These are phyloP conservation scores for Sarcophaga caerulescens DNA, from an alignment of 2,888 invertebrate genomes.

Conservation along the genomic window DNA sequence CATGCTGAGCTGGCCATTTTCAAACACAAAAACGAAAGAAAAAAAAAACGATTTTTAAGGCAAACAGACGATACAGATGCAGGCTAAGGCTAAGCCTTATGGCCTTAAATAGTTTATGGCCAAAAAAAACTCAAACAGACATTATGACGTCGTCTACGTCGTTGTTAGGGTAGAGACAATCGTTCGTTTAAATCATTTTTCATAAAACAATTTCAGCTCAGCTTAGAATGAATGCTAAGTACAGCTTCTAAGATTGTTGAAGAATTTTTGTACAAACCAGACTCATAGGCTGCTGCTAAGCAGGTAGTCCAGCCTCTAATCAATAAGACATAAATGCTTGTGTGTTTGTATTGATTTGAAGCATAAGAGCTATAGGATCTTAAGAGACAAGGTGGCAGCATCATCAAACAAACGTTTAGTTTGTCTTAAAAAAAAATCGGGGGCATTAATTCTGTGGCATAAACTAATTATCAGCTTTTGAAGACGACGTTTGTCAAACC, in stretches of 20 bases:
- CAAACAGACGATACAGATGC: slow-evolving; percentile 20
- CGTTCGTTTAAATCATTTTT: slow-evolving; percentile 64
- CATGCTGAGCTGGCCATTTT: slow-evolving; percentile 63
- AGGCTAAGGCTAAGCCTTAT: slow-evolving; percentile 41
- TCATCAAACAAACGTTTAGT: slow-evolving; percentile 69
- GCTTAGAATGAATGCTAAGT: too few relatives aligned
- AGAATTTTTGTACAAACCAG: slow-evolving; percentile 57
- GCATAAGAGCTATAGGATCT: too few relatives aligned
- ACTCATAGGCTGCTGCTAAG: slow-evolving; percentile 66
- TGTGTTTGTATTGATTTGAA: too few relatives aligned
- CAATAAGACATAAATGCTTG: slow-evolving; percentile 2
- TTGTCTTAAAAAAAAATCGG: not conserved
- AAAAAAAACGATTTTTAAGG: too few relatives aligned
- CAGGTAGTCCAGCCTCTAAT: slow-evolving; percentile 60
- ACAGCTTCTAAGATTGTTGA: too few relatives aligned
- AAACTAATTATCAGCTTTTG: slow-evolving; percentile 45
- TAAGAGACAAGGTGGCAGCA: slow-evolving; percentile 76
- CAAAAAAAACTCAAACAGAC: slow-evolving; percentile 61
- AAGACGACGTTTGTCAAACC: not conserved
- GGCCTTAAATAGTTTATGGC: slow-evolving; percentile 10
- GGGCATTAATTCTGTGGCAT: slow-evolving; percentile 16
- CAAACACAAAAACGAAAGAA: not conserved
- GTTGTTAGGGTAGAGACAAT: slow-evolving; percentile 42
- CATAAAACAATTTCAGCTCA: slow-evolving; percentile 60
- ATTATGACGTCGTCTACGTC: slow-evolving; percentile 58